Percentiles rank a stretch among this genome's conserved stretches.
These are phyloP conservation scores for Bombus pascuorum DNA, from an alignment of 1,140 invertebrate species.

Conservation along the genomic window DNA sequence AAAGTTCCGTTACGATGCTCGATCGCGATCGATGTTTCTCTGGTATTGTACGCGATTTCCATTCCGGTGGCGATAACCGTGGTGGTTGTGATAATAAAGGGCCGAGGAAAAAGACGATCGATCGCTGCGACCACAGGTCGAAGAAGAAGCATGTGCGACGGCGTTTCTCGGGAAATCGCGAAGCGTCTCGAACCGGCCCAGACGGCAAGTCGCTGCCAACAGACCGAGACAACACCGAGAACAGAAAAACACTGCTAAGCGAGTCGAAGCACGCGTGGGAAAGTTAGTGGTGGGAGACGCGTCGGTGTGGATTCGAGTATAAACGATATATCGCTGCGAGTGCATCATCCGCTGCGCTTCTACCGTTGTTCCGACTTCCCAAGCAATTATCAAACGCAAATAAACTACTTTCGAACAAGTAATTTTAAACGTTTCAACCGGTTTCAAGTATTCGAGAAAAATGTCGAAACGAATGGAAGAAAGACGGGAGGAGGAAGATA, in stretches of 20 bases:
- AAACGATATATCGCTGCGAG: conserved; percentile 24
- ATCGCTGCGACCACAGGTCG: neutral
- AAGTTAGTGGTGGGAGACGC: conserved; percentile 71
- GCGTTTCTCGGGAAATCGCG: conserved; percentile 55
- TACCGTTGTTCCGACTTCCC: neutral
- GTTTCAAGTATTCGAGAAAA: too few species aligned
- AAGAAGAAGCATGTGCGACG: conserved; percentile 3
- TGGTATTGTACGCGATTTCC: neutral
- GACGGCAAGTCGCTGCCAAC: conserved; percentile 69
- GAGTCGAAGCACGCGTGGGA: conserved; percentile 71
- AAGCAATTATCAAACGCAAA: neutral
- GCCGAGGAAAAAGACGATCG: conserved; percentile 44
- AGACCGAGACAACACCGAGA: conserved; percentile 6
- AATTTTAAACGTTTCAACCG: neutral
- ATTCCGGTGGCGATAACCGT: neutral
- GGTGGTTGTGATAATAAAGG: neutral
- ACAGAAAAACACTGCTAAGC: conserved; percentile 61
- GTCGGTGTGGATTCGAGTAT: conserved; percentile 36
- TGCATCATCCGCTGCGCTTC: neutral
- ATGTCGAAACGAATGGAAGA: too few species aligned
- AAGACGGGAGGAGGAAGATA: too few species aligned
- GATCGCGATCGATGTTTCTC: neutral
- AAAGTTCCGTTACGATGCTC: neutral
- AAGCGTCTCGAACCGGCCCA: conserved; percentile 51
- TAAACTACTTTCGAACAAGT: neutral